Percentiles rank a stretch among this genome's conserved stretches.
These are phyloP conservation scores for Melanchra persicariae DNA, from an alignment of 2,888 invertebrate species.

Conservation along the genomic window DNA sequence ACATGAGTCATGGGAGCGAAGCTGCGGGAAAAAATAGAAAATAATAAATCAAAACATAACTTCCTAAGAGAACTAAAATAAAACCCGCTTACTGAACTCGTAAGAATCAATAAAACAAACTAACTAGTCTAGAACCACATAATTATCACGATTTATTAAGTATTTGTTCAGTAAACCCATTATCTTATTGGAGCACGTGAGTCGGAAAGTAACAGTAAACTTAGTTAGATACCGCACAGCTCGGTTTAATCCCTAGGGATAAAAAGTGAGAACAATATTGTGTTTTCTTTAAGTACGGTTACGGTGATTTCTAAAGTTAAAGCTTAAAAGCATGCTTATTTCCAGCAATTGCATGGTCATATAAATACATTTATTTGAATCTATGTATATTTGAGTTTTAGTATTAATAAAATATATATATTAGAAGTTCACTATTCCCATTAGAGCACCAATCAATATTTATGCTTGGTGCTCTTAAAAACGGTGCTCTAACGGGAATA, in stretches of 20 bases:
- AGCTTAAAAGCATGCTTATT: background rate
- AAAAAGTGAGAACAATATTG: slow-evolving; percentile 13
- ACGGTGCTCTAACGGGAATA: too few relatives aligned
- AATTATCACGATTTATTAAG: slow-evolving; percentile 22
- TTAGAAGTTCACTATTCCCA: too few relatives aligned
- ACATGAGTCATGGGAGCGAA: too few relatives aligned
- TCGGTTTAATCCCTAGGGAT: slow-evolving; percentile 26
- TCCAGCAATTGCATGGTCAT: too few relatives aligned
- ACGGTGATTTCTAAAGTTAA: background rate
- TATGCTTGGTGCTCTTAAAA: too few relatives aligned
- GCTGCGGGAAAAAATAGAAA: background rate
- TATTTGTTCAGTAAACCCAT: slow-evolving; percentile 26
- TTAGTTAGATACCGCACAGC: slow-evolving; percentile 27
- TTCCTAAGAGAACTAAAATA: background rate
- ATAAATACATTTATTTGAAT: too few relatives aligned
- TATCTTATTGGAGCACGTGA: slow-evolving; percentile 27
- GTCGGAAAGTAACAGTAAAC: slow-evolving; percentile 32
- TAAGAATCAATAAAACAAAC: slow-evolving; percentile 2
- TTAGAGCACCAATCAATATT: too few relatives aligned
- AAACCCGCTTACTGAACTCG: slow-evolving; percentile 5
- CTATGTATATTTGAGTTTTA: too few relatives aligned
- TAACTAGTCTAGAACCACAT: slow-evolving; percentile 15
- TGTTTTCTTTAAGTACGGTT: background rate
- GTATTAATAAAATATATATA: too few relatives aligned
- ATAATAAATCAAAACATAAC: background rate